Conservation (phyloP, 1,140 invertebrate species). For the Globodera rostochiensis region DNA sequence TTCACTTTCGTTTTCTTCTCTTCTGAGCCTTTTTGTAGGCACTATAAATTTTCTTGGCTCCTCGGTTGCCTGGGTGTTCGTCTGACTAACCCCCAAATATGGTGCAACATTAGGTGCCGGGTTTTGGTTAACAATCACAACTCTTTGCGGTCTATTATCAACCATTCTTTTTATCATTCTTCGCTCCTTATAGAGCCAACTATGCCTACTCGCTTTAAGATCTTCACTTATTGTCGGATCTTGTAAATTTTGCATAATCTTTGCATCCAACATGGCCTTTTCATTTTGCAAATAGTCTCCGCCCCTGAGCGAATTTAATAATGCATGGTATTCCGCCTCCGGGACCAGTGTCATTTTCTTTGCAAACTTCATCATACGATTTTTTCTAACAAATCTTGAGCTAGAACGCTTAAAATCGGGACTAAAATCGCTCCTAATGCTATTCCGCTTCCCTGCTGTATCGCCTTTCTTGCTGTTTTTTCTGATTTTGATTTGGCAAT, state of each 20-base stretch:
- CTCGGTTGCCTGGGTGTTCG: too few relatives aligned
- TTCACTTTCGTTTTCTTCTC: too few relatives aligned
- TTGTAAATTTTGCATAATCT: not conserved
- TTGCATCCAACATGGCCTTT: not conserved
- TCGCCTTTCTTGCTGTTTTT: constrained; percentile 30
- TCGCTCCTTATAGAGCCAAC: too few relatives aligned
- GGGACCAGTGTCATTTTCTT: not conserved
- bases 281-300: not conserved
- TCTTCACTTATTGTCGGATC: not conserved
- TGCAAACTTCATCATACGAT: too few relatives aligned
- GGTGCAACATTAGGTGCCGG: not conserved
- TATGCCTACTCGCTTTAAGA: too few relatives aligned
- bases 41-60: too few relatives aligned
- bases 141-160: too few relatives aligned
- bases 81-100: not conserved
- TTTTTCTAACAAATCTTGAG: too few relatives aligned
- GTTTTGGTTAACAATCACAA: not conserved
- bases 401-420: too few relatives aligned
- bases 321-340: constrained; percentile 15
- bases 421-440: too few relatives aligned
- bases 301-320: constrained; percentile 31
- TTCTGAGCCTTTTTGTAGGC: too few relatives aligned
- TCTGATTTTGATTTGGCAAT: constrained; percentile 30
- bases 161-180: too few relatives aligned
- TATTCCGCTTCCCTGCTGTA: constrained; percentile 14